Evolutionary conservation across 1,140 invertebrate species (phyloP).

Genomic region (Helicoverpa armigera): DNA sequence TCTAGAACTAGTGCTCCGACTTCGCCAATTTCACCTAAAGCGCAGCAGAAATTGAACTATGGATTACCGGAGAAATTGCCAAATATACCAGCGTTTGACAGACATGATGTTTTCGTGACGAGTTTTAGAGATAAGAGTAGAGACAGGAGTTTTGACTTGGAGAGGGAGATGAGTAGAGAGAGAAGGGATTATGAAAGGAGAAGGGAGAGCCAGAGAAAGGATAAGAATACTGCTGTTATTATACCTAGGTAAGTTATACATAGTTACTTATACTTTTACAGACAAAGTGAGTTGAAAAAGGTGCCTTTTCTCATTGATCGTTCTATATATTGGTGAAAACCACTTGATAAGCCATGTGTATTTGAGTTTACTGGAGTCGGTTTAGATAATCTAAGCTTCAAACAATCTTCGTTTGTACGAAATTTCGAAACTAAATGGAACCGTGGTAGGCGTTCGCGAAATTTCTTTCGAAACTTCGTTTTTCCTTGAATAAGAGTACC

Average conservation of each 20-base stretch:
- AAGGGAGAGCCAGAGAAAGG: constrained; percentile 62
- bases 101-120: constrained; percentile 78
- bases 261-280: too few relatives aligned
- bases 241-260: constrained; percentile 76
- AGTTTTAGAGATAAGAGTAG: constrained; percentile 76
- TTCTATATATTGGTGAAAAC: too few relatives aligned
- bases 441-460: too few relatives aligned
- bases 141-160: constrained; percentile 78
- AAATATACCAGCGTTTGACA: constrained; percentile 60
- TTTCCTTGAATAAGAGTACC: too few relatives aligned
- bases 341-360: neutral
- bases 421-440: neutral
- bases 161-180: constrained; percentile 73
- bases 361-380: neutral
- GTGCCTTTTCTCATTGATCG: too few relatives aligned
- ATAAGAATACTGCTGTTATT: constrained; percentile 83
- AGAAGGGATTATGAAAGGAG: constrained; percentile 62
- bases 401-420: neutral
- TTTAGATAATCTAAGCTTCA: too few relatives aligned
- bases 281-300: too few relatives aligned
- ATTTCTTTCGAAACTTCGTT: too few relatives aligned
- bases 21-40: constrained; percentile 84
- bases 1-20: constrained; percentile 62
- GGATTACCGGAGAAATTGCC: constrained; percentile 65
- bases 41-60: constrained; percentile 87